Percentiles rank a stretch among this genome's conserved stretches.
Conservation (phyloP, 2,113 vertebrate species). For the Benitochromis conjunctus region DNA sequence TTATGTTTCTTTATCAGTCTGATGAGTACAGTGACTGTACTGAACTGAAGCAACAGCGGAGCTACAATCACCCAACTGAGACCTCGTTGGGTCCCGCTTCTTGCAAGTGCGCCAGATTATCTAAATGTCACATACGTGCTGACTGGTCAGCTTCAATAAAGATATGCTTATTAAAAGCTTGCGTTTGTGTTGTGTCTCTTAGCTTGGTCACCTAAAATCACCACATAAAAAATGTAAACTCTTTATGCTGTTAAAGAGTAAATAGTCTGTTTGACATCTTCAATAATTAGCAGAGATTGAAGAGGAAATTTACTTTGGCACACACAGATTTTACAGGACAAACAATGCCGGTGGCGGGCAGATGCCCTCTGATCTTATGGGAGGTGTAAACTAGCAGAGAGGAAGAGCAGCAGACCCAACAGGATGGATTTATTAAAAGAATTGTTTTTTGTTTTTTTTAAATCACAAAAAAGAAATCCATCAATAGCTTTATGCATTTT, state of each 20-base stretch:
- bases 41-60: not conserved
- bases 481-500: not conserved
- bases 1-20: not conserved
- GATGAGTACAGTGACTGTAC: slow-evolving; percentile 42
- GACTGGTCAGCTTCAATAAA: slow-evolving; percentile 8
- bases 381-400: not conserved
- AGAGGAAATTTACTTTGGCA: slow-evolving; percentile 21
- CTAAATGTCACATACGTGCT: not conserved
- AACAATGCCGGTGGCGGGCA: not conserved
- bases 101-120: slow-evolving; percentile 44
- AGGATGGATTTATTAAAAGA: not conserved
- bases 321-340: not conserved
- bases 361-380: not conserved
- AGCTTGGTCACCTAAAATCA: not conserved
- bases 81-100: slow-evolving; percentile 31
- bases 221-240: not conserved
- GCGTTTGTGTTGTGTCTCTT: not conserved
- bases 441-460: not conserved
- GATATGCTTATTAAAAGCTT: not conserved
- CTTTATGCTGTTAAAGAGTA: not conserved
- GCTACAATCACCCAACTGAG: not conserved
- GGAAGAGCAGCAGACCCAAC: not conserved
- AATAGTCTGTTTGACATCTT: not conserved
- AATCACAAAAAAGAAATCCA: not conserved
- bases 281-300: not conserved